These are phyloP conservation scores for Erythrolamprus reginae DNA, from an alignment of 2,113 vertebrate species.

Conservation along the genomic window DNA sequence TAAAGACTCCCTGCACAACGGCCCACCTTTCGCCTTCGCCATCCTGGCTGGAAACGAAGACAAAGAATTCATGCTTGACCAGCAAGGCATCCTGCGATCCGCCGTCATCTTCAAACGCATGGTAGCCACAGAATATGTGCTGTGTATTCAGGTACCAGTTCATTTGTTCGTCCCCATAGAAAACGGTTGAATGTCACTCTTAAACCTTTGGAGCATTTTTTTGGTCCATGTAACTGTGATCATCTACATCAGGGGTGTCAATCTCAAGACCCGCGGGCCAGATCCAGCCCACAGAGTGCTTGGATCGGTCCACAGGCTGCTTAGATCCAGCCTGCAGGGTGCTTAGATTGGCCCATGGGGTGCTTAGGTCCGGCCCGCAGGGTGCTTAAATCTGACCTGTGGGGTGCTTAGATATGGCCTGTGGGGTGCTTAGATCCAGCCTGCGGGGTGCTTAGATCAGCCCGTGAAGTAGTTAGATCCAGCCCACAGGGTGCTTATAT, in stretches of 20 bases:
- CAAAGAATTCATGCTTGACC: slow-evolving; percentile 82
- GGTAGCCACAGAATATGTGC: slow-evolving; percentile 77
- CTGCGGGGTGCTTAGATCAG: no score
- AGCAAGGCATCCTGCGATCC: slow-evolving; percentile 81
- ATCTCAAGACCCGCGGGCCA: no score
- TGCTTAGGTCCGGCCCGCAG: no score
- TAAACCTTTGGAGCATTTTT: not conserved
- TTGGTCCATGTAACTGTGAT: not conserved
- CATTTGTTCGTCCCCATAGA: not conserved
- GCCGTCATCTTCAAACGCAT: slow-evolving; percentile 85
- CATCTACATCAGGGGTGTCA: not conserved
- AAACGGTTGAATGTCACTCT: not conserved
- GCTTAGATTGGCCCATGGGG: no score
- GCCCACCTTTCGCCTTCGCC: slow-evolving; percentile 87
- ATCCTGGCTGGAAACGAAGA: slow-evolving; percentile 92
- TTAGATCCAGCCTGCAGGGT: no score
- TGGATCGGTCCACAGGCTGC: no score
- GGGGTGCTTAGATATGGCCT: no score
- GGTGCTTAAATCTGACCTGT: no score
- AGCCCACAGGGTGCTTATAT: no score
- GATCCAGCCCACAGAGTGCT: no score
- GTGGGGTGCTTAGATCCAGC: no score
- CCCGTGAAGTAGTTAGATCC: no score
- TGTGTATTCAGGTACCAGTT: slow-evolving; percentile 83
- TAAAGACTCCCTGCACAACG: slow-evolving; percentile 92